These are phyloP conservation scores for Pterois miles DNA, from an alignment of 2,797 vertebrate species.

Conservation along the genomic window DNA sequence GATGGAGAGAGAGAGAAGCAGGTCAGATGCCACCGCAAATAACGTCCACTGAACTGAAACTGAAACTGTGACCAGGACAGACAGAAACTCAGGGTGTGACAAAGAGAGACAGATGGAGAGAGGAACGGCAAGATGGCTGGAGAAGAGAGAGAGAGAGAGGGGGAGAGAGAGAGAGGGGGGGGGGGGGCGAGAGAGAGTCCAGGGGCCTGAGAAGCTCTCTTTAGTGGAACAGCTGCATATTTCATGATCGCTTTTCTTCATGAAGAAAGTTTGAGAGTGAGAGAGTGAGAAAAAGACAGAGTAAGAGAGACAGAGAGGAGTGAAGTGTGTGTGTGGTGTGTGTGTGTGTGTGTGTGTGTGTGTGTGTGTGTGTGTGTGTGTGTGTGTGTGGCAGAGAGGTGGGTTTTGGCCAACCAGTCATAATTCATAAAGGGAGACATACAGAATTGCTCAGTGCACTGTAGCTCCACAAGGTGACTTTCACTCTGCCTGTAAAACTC, in stretches of 20 bases:
- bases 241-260: conserved; percentile 80
- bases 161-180: not conserved
- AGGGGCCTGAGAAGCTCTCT: conserved; percentile 65
- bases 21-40: conserved; percentile 27
- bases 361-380: conserved; percentile 9
- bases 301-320: not conserved
- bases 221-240: conserved; percentile 79
- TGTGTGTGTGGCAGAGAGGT: conserved; percentile 25
- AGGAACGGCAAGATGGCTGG: not conserved
- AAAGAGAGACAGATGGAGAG: conserved; percentile 36
- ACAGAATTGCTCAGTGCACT: conserved; percentile 67
- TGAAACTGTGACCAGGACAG: not conserved
- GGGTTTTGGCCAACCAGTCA: conserved; percentile 67
- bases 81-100: conserved; percentile 19
- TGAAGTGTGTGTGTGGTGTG: not conserved
- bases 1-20: conserved; percentile 16
- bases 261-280: conserved; percentile 52
- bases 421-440: conserved; percentile 79
- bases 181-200: not conserved
- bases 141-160: not conserved
- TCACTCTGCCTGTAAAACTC: conserved; percentile 48
- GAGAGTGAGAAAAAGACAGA: conserved; percentile 15
- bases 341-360: conserved; percentile 22
- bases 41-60: not conserved
- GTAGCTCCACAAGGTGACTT: conserved; percentile 83